These are phyloP conservation scores for Ptychochromis oligacanthus DNA, from an alignment of 2,113 vertebrate species.

Conservation along the genomic window DNA sequence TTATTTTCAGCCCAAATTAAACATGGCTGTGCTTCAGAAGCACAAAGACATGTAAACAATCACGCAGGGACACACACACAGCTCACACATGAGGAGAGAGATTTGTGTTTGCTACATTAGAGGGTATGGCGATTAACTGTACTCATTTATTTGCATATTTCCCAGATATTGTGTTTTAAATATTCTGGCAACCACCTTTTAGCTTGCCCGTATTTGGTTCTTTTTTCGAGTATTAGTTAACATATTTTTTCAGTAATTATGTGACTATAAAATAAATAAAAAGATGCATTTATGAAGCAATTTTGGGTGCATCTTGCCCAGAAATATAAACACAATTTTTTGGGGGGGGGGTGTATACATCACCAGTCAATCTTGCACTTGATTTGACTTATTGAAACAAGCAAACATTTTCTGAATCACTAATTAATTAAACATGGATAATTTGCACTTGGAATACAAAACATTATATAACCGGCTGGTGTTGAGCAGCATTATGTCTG, in stretches of 20 bases:
- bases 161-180: neutral
- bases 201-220: neutral
- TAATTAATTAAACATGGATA: neutral
- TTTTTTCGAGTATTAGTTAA: neutral
- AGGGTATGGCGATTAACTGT: neutral
- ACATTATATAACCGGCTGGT: neutral
- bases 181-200: neutral
- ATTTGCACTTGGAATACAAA: neutral
- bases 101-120: neutral
- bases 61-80: neutral
- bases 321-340: conserved; percentile 6
- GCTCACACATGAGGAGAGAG: neutral
- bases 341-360: too few species aligned
- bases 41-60: neutral
- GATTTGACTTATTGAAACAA: neutral
- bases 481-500: neutral
- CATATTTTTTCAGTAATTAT: neutral
- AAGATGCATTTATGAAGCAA: neutral
- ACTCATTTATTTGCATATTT: neutral
- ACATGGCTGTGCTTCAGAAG: neutral
- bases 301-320: neutral
- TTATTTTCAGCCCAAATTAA: neutral
- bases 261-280: neutral
- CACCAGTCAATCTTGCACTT: too few species aligned
- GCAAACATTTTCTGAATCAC: neutral